phyloP scores from a whole-genome alignment of 2,113 vertebrate species.

The Castor canadensis region DNA sequence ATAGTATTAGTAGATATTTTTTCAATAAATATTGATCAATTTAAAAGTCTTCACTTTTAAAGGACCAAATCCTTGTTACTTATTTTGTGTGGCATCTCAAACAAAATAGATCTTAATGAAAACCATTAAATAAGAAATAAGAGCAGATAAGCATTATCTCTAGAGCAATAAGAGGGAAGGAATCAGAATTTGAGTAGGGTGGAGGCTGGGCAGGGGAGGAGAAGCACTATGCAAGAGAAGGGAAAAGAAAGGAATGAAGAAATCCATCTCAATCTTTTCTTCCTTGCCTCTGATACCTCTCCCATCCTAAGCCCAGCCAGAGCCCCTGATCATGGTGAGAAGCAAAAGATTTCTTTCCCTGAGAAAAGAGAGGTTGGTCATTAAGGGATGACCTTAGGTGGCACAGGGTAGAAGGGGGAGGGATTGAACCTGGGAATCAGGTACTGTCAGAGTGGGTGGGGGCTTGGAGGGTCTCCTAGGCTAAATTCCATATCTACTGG shows the following conservation, averaged over 20 bases:
- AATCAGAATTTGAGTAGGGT: neutral
- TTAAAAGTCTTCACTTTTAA: slow-evolving; percentile 8
- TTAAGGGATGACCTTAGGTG: neutral
- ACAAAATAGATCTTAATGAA: neutral
- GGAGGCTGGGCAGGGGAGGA: too few relatives aligned
- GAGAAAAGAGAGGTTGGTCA: neutral
- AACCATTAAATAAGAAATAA: neutral
- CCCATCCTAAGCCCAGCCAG: neutral
- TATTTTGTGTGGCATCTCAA: neutral
- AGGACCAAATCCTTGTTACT: neutral
- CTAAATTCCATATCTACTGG: neutral
- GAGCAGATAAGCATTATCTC: neutral
- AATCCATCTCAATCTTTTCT: neutral
- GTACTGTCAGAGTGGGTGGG: neutral
- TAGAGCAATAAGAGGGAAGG: neutral
- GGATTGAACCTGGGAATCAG: neutral
- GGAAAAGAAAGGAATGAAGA: neutral
- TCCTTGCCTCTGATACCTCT: neutral
- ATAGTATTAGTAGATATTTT: neutral
- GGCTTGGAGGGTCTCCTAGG: neutral
- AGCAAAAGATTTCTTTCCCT: neutral
- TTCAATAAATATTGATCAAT: neutral
- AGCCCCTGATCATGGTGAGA: neutral
- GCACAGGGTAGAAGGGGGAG: neutral
- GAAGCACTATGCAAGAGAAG: too few relatives aligned